Conservation (phyloP, 2,888 invertebrate genomes). For the Clunio marinus region DNA sequence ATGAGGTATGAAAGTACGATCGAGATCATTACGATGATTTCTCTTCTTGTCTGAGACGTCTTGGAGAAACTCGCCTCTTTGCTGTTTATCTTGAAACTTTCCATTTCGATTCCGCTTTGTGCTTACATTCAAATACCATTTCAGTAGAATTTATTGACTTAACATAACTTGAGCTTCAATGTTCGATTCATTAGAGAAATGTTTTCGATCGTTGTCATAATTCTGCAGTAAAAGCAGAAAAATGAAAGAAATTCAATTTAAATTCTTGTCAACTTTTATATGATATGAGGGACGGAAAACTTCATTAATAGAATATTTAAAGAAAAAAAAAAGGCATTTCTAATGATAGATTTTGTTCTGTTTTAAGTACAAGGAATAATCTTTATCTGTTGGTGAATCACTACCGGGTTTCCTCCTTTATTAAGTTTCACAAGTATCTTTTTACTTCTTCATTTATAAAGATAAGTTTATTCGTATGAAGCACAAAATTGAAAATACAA, state of each 20-base stretch:
- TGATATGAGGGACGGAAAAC: too few species aligned
- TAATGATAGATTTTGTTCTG: too few species aligned
- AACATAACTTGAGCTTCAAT: neutral
- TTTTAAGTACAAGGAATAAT: too few species aligned
- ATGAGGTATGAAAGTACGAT: neutral
- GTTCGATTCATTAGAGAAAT: constrained; percentile 12
- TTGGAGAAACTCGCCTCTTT: neutral
- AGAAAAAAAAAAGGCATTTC: too few species aligned
- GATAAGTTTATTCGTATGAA: neutral
- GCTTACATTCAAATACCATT: neutral
- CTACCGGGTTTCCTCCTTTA: too few species aligned
- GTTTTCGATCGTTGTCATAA: too few species aligned
- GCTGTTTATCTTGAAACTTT: constrained; percentile 4
- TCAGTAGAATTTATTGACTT: constrained; percentile 15
- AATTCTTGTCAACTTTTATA: too few species aligned
- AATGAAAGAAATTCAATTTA: too few species aligned
- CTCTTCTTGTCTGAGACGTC: neutral
- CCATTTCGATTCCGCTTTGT: constrained; percentile 11
- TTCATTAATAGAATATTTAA: too few species aligned
- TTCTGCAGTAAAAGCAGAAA: too few species aligned
- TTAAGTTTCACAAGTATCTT: too few species aligned
- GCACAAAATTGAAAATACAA: neutral
- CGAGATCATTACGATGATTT: neutral
- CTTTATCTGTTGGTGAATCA: too few species aligned
- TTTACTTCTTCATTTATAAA: neutral